Evolutionary conservation across 2,888 invertebrate species (phyloP).

Genomic region (Apamea epomidion): DNA sequence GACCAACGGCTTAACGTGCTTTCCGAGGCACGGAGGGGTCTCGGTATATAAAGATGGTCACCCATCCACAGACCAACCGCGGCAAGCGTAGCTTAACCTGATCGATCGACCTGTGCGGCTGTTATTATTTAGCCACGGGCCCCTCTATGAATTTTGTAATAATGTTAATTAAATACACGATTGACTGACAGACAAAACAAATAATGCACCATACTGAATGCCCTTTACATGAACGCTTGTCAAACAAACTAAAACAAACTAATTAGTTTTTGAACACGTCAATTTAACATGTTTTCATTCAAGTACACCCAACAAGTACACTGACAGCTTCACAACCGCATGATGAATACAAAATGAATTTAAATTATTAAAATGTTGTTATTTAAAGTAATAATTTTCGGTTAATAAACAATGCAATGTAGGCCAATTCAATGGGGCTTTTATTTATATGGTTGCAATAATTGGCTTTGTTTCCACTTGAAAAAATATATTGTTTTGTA

Average conservation of each 20-base stretch:
- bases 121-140: too few species aligned
- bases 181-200: neutral
- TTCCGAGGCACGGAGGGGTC: too few species aligned
- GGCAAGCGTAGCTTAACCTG: too few species aligned
- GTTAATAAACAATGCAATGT: neutral
- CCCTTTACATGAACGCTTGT: neutral
- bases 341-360: slow-evolving; percentile 5
- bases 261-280: slow-evolving; percentile 20
- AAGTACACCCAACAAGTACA: neutral
- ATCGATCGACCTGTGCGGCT: too few species aligned
- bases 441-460: neutral
- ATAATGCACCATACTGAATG: neutral
- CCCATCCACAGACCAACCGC: too few species aligned
- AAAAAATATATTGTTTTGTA: neutral
- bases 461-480: neutral
- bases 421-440: neutral
- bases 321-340: neutral
- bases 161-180: too few species aligned
- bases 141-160: too few species aligned
- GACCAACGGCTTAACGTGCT: too few species aligned
- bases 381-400: neutral
- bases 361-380: neutral
- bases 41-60: too few species aligned
- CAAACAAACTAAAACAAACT: slow-evolving; percentile 7
- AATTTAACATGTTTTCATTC: slow-evolving; percentile 1